Percentiles rank a stretch among this genome's conserved stretches.
phyloP scores from a whole-genome alignment of 2,888 invertebrate species.

The Polietes domitor region DNA sequence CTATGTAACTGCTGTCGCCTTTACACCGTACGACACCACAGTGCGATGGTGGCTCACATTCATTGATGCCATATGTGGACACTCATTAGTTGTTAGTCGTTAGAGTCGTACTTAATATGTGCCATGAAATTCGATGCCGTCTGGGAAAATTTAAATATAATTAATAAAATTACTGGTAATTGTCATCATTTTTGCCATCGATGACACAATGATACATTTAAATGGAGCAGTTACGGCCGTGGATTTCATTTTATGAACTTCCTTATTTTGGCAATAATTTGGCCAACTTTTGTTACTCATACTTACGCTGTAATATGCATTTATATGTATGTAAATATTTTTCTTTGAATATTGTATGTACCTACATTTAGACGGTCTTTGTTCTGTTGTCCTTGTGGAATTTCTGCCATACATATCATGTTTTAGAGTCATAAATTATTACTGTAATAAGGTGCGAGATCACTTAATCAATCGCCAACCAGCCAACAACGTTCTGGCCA shows the following conservation, averaged over 20 bases:
- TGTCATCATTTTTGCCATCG: not conserved
- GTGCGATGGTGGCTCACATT: no score
- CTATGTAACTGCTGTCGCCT: no score
- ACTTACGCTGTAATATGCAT: not conserved
- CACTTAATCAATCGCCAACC: slow-evolving; percentile 72
- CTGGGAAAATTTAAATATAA: not conserved
- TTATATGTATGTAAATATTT: not conserved
- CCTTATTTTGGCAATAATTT: not conserved
- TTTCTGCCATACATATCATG: slow-evolving; percentile 64
- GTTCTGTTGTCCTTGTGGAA: slow-evolving; percentile 44
- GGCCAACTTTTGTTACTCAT: not conserved
- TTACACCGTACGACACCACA: no score
- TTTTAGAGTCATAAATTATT: slow-evolving; percentile 76
- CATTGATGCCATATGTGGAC: not conserved
- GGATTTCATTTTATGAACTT: not conserved
- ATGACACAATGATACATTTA: not conserved
- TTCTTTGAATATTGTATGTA: not conserved
- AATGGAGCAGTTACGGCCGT: not conserved
- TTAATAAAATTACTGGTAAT: not conserved
- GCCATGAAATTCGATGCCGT: no score
- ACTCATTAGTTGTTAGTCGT: not conserved
- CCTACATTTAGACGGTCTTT: not conserved
- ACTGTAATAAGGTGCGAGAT: slow-evolving; percentile 73
- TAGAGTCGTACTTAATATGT: no score
- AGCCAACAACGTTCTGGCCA: slow-evolving; percentile 25